Evolutionary conservation across 2,888 invertebrate species (phyloP), one percentile per base, ranked within the genome.

Genomic region (Tenthredo amoena): DNA sequence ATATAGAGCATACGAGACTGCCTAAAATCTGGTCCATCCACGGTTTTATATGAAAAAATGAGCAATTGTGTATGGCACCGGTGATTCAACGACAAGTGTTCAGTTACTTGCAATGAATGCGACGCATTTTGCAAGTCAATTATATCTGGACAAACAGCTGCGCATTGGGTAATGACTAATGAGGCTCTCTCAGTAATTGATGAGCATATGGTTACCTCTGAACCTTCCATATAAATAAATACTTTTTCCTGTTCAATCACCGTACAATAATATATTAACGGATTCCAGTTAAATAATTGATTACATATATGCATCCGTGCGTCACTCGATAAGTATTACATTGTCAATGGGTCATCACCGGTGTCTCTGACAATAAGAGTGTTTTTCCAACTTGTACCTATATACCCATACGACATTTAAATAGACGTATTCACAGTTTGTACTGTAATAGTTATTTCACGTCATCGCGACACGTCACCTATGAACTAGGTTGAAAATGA

Each of bases 381-480:
- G 21, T 12, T 74, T 43, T 74, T 26, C 21, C 26, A 26, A 21
- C 12, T 12, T 10, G 26, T 47, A 10, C 47, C 47, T 26, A 26
- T 55, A 37, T 71, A 1, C 26, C 26, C 37, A 6, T 37, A 34
- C 37, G n/a, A 37, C 5, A 37, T 26, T 74, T 6, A 74, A n/a
- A 6, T 40, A 43, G 15, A 31, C 7, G 43, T 31, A 40, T 37
- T 21, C n/a, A n/a, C 2, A 72, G 40, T 10, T 1, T 40, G 5
- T 40, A 21, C 37, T 40, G n/a, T 37, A 18, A 58, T 26, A 21
- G 12, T 43, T 74, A 43, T 72, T 40, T 9, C 43, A 21, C 43
- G 43, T 74, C 72, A 74, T 74, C 26, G 37, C 0, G 71, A 71
- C 37, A 71, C 71, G 71, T 55, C 18, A 55, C n/a, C n/a, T 12